A percentile compares a stretch with the other conserved stretches of the same genome.
These are phyloP conservation scores for Lasioglossum leucozonium DNA, from an alignment of 2,888 invertebrate genomes.

Conservation along the genomic window DNA sequence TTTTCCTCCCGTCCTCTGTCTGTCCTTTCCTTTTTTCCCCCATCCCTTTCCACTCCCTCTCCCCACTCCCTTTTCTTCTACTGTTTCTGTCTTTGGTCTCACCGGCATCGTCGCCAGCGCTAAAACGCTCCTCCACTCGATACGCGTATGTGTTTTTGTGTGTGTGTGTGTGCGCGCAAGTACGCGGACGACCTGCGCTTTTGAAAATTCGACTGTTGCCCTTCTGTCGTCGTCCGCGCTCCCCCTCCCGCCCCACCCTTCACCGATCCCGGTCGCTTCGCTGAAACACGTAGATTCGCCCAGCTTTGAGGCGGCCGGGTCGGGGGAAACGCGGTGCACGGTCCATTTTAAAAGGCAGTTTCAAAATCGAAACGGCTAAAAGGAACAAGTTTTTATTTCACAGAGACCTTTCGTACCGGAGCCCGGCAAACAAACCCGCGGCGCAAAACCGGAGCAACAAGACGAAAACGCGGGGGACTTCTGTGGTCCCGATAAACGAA, in stretches of 20 bases:
- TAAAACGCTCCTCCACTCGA: conserved; percentile 69
- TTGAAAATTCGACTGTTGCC: conserved; percentile 55
- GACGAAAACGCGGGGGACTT: not conserved
- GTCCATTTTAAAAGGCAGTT: conserved; percentile 1
- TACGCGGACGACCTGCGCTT: conserved; percentile 47
- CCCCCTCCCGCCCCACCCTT: not conserved
- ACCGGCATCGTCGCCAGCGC: conserved; percentile 59
- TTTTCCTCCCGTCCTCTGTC: conserved; percentile 47
- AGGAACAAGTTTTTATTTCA: conserved; percentile 7
- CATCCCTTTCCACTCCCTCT: too few species aligned
- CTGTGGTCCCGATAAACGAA: not conserved
- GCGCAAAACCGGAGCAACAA: not conserved
- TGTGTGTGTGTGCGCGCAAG: conserved; percentile 18
- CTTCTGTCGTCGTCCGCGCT: conserved; percentile 33
- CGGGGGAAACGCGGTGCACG: not conserved
- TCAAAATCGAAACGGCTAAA: conserved; percentile 13
- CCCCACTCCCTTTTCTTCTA: conserved; percentile 55
- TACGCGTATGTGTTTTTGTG: not conserved
- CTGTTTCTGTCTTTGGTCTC: conserved; percentile 59
- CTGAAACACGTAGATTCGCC: conserved; percentile 39
- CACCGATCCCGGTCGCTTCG: conserved; percentile 11
- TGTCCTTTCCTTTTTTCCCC: conserved; percentile 22
- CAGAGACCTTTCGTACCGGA: not conserved
- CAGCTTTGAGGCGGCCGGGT: not conserved
- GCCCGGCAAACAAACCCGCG: not conserved